Conservation (phyloP, 2,113 vertebrate genomes). For the Grantiella picta region DNA sequence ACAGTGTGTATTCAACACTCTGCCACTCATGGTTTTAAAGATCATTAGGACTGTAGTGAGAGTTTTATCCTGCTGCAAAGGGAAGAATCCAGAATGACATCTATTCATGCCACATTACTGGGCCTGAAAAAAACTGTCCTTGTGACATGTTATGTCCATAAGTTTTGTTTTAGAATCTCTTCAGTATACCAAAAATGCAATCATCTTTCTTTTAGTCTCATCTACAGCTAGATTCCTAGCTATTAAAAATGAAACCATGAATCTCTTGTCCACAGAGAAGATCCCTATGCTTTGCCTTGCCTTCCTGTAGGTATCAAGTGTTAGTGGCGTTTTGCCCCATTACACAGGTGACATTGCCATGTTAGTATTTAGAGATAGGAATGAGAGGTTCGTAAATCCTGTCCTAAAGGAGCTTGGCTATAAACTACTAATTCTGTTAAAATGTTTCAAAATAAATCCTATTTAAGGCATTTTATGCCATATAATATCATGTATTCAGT, state of each 20-base stretch:
- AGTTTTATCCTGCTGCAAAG: neutral
- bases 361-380: neutral
- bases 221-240: neutral
- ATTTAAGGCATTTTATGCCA: neutral
- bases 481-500: neutral
- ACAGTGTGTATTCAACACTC: neutral
- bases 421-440: neutral
- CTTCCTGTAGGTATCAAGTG: neutral
- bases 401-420: neutral
- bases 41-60: neutral
- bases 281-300: neutral
- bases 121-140: neutral
- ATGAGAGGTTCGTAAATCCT: neutral
- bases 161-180: neutral
- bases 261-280: neutral
- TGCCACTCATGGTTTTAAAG: neutral
- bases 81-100: neutral
- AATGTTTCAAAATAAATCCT: neutral
- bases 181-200: neutral
- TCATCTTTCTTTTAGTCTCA: neutral
- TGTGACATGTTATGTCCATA: neutral
- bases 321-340: neutral
- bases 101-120: neutral
- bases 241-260: neutral
- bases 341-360: neutral